phyloP scores from a whole-genome alignment of 2,888 invertebrate genomes.

The Serrognathus titanus region DNA sequence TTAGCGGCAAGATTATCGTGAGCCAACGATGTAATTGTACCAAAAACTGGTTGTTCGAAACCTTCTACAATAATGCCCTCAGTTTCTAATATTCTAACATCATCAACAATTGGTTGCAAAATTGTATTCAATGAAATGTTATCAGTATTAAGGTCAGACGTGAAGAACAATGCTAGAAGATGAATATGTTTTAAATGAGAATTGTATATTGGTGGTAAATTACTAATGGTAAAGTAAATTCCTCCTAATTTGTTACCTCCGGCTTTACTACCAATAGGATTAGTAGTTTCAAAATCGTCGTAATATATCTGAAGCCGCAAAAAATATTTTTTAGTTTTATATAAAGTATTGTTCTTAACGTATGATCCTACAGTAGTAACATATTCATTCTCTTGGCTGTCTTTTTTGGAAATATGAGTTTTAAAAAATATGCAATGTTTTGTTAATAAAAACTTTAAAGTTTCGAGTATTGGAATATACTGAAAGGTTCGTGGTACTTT shows the following conservation, averaged over 20 bases:
- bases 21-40: conserved; percentile 18
- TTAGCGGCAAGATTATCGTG: conserved; percentile 28
- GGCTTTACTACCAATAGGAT: conserved; percentile 19
- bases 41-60: conserved; percentile 5
- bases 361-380: no score
- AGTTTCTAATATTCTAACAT: conserved; percentile 13
- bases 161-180: not conserved
- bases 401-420: no score
- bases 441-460: no score
- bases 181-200: conserved; percentile 17
- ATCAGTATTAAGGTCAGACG: not conserved
- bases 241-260: conserved; percentile 18
- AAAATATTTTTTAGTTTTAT: not conserved
- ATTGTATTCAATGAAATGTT: conserved; percentile 5
- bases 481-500: no score
- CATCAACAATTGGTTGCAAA: conserved; percentile 14
- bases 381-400: no score
- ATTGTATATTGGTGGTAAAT: conserved; percentile 14
- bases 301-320: conserved; percentile 19
- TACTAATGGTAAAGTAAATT: conserved; percentile 13
- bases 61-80: conserved; percentile 4
- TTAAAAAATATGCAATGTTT: no score
- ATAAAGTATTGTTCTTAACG: not conserved
- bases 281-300: conserved; percentile 15
- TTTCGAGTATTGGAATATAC: no score